Conservation (phyloP, 1,140 invertebrate species). For the Copidosoma floridanum region DNA sequence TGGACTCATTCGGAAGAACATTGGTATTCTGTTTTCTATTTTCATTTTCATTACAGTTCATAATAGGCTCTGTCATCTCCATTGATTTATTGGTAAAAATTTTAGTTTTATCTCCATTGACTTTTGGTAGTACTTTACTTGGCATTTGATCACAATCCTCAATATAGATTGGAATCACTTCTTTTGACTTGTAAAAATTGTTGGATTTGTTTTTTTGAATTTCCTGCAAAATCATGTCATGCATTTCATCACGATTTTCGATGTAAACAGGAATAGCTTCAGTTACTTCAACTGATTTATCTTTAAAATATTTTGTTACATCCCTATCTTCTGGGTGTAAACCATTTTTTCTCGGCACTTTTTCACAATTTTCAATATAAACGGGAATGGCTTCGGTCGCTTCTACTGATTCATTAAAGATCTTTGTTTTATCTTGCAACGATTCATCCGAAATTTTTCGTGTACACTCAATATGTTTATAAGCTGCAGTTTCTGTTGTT, state of each 20-base stretch:
- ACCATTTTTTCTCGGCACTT: no score
- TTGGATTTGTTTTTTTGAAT: neutral
- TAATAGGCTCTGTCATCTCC: slow-evolving; percentile 17
- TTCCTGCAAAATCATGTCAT: neutral
- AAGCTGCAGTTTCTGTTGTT: no score
- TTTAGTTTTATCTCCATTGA: slow-evolving; percentile 1
- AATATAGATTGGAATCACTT: no score
- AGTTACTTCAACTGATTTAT: slow-evolving; percentile 14
- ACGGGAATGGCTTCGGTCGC: neutral
- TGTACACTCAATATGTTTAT: no score
- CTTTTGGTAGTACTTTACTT: no score
- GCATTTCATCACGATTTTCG: no score
- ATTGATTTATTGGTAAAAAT: slow-evolving; percentile 13
- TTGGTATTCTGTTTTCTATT: slow-evolving; percentile 8
- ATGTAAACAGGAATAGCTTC: neutral
- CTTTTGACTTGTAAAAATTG: neutral
- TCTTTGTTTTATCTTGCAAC: neutral
- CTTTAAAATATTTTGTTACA: neutral
- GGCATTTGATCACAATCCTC: no score
- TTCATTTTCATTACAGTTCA: no score
- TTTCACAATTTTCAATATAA: neutral
- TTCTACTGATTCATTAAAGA: slow-evolving; percentile 14
- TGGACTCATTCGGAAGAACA: slow-evolving; percentile 15
- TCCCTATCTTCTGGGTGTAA: no score
- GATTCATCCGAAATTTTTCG: no score